phyloP scores from a whole-genome alignment of 2,888 invertebrate species.

The Caenorhabditis drosophilae region DNA sequence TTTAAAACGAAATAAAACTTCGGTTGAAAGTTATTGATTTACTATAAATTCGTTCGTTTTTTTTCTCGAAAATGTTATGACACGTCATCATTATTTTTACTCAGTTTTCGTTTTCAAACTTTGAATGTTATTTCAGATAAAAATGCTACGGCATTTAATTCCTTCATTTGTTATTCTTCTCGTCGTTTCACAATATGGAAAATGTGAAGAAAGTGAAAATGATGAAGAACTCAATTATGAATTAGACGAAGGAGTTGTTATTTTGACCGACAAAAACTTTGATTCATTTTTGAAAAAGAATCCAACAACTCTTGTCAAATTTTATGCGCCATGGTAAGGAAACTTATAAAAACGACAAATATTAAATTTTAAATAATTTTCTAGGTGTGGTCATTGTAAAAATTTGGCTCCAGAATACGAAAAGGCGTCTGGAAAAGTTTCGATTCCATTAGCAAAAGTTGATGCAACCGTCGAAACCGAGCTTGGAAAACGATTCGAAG shows the following conservation, averaged over 20 bases:
- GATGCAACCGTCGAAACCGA: conserved; percentile 73
- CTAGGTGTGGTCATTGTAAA: conserved; percentile 73
- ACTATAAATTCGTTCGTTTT: too few relatives aligned
- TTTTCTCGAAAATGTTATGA: not conserved
- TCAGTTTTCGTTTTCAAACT: not conserved
- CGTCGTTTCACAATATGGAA: too few relatives aligned
- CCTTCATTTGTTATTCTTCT: too few relatives aligned
- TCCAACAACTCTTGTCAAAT: conserved; percentile 73
- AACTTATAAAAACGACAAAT: not conserved
- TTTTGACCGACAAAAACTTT: conserved; percentile 67
- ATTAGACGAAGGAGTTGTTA: conserved; percentile 53
- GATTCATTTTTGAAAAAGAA: conserved; percentile 67
- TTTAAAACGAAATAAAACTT: too few relatives aligned
- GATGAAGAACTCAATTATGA: conserved; percentile 52
- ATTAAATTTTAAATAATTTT: too few relatives aligned
- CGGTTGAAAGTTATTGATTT: too few relatives aligned
- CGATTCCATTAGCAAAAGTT: conserved; percentile 72
- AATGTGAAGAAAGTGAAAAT: not conserved
- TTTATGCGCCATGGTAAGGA: conserved; percentile 75
- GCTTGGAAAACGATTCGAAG: conserved; percentile 72
- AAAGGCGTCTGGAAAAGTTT: conserved; percentile 71
- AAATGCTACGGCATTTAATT: not conserved
- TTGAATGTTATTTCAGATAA: not conserved
- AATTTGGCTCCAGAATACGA: conserved; percentile 72
- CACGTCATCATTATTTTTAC: not conserved